These are phyloP conservation scores for Yoshiicerus persimilis DNA, from an alignment of 1,140 invertebrate genomes.

Conservation along the genomic window DNA sequence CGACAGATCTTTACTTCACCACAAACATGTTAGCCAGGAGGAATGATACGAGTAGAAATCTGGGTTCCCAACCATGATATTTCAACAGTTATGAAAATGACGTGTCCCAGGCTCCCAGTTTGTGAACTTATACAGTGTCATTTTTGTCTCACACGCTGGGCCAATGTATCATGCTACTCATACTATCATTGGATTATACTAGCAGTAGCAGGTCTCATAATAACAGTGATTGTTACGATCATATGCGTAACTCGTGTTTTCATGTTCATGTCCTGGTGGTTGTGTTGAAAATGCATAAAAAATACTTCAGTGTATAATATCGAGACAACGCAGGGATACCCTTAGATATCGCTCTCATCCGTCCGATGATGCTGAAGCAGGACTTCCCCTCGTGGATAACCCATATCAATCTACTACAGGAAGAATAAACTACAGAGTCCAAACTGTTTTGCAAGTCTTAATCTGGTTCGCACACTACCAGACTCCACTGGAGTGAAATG, in stretches of 20 bases:
- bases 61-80: background rate
- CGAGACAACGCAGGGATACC: no score
- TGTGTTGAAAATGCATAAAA: no score
- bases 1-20: background rate
- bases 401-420: no score
- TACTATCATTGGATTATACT: background rate
- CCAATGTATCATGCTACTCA: background rate
- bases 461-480: background rate
- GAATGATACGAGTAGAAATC: background rate
- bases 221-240: background rate
- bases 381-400: background rate
- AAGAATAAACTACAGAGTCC: no score
- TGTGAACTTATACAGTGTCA: background rate
- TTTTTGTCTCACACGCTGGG: background rate
- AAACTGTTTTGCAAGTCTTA: background rate
- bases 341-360: no score
- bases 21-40: no score
- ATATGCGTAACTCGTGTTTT: background rate
- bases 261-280: background rate
- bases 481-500: background rate
- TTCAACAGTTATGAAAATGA: background rate
- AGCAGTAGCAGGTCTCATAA: background rate
- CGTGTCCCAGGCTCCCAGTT: background rate
- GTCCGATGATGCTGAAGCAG: no score
- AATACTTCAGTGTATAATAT: no score